Conservation (phyloP, 2,888 invertebrate genomes). For the Punctoribates punctum region DNA sequence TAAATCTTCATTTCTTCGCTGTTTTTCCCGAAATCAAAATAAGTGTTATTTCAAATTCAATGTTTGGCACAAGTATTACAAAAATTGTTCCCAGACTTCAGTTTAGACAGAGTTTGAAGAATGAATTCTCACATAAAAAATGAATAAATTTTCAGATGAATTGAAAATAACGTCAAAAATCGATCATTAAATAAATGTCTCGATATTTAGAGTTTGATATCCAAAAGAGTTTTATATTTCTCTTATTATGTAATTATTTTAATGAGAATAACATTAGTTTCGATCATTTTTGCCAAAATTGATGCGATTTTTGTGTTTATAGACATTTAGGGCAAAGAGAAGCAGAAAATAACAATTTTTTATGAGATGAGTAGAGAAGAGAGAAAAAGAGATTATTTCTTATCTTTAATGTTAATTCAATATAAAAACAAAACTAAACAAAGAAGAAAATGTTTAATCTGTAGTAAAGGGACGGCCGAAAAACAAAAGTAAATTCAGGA, state of each 20-base stretch:
- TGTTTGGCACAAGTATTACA: not conserved
- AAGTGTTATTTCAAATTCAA: not conserved
- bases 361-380: not conserved
- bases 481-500: constrained; percentile 14
- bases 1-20: not conserved
- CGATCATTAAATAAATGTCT: too few species aligned
- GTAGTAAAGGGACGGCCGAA: not conserved
- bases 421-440: not conserved
- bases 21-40: not conserved
- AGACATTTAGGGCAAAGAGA: not conserved
- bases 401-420: constrained; percentile 22
- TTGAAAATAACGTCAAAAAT: too few species aligned
- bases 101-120: too few species aligned
- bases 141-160: too few species aligned
- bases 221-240: not conserved
- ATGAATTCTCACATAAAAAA: too few species aligned
- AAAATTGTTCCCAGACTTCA: not conserved
- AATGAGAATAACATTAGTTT: too few species aligned
- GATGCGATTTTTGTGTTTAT: not conserved
- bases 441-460: constrained; percentile 3
- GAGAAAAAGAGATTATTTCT: not conserved
- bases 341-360: not conserved
- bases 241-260: too few species aligned
- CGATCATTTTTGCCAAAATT: too few species aligned
- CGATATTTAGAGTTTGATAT: too few species aligned